Evolutionary conservation across 2,888 invertebrate species (phyloP), one percentile per base, ranked within the genome.

Genomic region (Andrena praecox): DNA sequence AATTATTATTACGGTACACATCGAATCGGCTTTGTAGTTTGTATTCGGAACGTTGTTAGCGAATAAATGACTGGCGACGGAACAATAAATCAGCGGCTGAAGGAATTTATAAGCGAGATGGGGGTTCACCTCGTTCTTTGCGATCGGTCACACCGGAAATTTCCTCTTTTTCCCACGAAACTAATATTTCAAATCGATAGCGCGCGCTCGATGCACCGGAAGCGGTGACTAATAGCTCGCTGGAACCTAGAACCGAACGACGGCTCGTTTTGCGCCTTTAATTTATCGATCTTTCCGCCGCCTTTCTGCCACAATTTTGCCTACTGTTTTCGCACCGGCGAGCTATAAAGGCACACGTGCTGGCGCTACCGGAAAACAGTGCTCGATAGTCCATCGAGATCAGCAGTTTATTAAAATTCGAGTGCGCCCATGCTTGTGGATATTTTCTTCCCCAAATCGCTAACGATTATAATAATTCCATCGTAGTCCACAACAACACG

Each of bases 171-270:
- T 42, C 3, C 35, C 1, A 16, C 56, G 10, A 35, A 66, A 29
- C 16, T 50, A 33, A 80, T 82, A 74, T 74, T 70, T 75, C 48
- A 71, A 70, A 75, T 82, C 74, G 79, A 79, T 54, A 59, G 48
- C 59, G 29, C 6, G 27, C 64, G 75, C 29, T 29, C 27, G 16
- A 16, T 56, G 63, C 48, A 12, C 35, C n/a, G 67, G 54, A 71
- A 62, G n/a, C 16, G 31, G 16, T 63, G 69, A 79, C 60, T 66
- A 71, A 80, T 72, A 67, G 69, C 52, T 10, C 12, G 52, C n/a
- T 12, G 10, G 56, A 31, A 0, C 16, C 42, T 42, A 42, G 42
- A 16, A 42, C 5, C 16, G n/a, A 35, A 24, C 62, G 3, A 5
- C 67, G n/a, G 48, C 59, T 64, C 68, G 66, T 72, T 52, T 33